Percentiles rank a stretch among this genome's conserved stretches.
Evolutionary conservation across 2,113 vertebrate species (phyloP).

Genomic region (Mionectes macconnelli): DNA sequence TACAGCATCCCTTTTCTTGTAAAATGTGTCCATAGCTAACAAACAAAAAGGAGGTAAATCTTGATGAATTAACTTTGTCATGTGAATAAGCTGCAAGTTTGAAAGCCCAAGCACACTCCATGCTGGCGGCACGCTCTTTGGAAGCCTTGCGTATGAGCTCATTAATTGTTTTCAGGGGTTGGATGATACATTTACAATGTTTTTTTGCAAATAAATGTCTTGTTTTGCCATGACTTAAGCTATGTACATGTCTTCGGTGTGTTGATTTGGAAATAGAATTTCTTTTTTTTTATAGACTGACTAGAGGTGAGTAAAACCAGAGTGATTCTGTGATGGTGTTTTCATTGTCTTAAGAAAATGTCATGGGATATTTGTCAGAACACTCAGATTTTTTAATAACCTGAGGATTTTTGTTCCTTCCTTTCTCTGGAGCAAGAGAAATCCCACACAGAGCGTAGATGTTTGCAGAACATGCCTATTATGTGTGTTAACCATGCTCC

Average conservation of each 20-base stretch:
- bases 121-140: neutral
- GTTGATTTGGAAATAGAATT: neutral
- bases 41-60: neutral
- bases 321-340: neutral
- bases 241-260: neutral
- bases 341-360: neutral
- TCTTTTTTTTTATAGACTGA: neutral
- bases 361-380: neutral
- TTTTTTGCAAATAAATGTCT: neutral
- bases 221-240: neutral
- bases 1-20: neutral
- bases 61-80: neutral
- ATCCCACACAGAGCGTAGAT: neutral
- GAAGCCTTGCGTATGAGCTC: neutral
- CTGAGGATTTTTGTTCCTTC: neutral
- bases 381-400: neutral
- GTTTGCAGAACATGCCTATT: neutral
- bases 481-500: neutral
- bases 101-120: neutral
- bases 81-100: neutral
- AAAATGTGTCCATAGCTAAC: neutral
- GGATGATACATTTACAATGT: neutral
- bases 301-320: neutral
- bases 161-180: neutral
- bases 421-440: neutral